Percentiles rank a stretch among this genome's conserved stretches.
These are phyloP conservation scores for Amphipyra tragopoginis DNA, from an alignment of 2,888 invertebrate species.

Conservation along the genomic window DNA sequence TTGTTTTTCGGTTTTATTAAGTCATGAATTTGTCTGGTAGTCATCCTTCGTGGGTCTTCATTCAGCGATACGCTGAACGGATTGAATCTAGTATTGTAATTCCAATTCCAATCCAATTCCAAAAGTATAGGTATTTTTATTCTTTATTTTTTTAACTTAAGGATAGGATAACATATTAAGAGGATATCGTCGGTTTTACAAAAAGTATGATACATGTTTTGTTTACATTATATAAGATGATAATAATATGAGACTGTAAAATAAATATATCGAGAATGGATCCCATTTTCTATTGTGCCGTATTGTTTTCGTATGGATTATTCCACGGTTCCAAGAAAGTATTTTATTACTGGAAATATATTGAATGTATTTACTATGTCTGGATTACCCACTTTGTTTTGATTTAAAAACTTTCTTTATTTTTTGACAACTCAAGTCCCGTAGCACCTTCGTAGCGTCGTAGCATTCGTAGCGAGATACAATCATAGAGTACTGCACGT, in stretches of 20 bases:
- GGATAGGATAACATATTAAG: slow-evolving; percentile 27
- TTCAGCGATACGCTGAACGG: no score
- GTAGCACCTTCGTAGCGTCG: slow-evolving; percentile 52
- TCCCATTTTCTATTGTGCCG: neutral
- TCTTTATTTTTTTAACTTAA: slow-evolving; percentile 33
- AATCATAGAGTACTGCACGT: neutral
- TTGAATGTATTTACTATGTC: neutral
- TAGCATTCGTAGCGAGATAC: slow-evolving; percentile 34
- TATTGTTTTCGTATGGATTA: neutral
- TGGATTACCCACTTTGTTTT: no score
- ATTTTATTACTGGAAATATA: neutral
- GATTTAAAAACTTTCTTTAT: no score
- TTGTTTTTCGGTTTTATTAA: no score
- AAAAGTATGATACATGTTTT: slow-evolving; percentile 23
- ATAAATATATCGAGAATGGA: slow-evolving; percentile 8
- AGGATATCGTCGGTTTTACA: slow-evolving; percentile 16
- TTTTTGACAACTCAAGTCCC: slow-evolving; percentile 3
- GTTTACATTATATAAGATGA: slow-evolving; percentile 12
- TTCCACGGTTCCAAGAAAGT: neutral
- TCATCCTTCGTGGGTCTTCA: no score
- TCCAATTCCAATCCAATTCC: no score
- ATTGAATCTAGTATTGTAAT: no score
- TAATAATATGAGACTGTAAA: slow-evolving; percentile 5
- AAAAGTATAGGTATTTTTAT: neutral
- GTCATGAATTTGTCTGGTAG: no score